These are phyloP conservation scores for Listronotus oregonensis DNA, from an alignment of 1,140 invertebrate species.

Conservation along the genomic window DNA sequence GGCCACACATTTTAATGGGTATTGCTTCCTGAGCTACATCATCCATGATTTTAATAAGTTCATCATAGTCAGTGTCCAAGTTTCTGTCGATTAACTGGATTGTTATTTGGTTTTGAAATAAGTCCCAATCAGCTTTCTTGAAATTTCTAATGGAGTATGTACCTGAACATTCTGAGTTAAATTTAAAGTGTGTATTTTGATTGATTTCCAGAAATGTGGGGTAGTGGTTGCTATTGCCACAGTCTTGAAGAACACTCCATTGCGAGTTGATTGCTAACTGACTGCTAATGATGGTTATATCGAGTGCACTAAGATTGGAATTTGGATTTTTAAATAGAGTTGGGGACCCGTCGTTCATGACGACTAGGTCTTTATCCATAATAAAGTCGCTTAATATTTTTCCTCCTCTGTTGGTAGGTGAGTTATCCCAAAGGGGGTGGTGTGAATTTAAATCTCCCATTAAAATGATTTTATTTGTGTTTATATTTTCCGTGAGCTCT, in stretches of 20 bases:
- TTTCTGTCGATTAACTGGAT: no score
- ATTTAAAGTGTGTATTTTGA: no score
- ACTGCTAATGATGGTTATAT: not conserved
- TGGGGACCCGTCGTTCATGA: not conserved
- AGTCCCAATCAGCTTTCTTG: no score
- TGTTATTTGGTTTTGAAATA: no score
- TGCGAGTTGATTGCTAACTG: not conserved
- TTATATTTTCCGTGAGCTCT: no score
- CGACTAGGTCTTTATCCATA: not conserved
- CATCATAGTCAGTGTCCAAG: no score
- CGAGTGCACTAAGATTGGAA: no score
- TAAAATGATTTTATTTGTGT: no score
- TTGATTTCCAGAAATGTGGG: not conserved
- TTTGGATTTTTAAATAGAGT: not conserved
- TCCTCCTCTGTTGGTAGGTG: slow-evolving; percentile 3
- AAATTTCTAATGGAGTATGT: no score
- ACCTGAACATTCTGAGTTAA: no score
- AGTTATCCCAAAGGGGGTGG: slow-evolving; percentile 2
- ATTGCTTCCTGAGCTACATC: no score
- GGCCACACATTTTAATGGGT: not conserved
- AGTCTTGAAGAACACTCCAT: not conserved
- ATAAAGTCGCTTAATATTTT: slow-evolving; percentile 1
- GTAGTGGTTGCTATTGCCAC: not conserved
- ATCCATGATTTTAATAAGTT: no score
- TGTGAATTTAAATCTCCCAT: slow-evolving; percentile 4